Evolutionary conservation across 1,140 invertebrate species (phyloP).

Genomic region (Cataglyphis hispanica): DNA sequence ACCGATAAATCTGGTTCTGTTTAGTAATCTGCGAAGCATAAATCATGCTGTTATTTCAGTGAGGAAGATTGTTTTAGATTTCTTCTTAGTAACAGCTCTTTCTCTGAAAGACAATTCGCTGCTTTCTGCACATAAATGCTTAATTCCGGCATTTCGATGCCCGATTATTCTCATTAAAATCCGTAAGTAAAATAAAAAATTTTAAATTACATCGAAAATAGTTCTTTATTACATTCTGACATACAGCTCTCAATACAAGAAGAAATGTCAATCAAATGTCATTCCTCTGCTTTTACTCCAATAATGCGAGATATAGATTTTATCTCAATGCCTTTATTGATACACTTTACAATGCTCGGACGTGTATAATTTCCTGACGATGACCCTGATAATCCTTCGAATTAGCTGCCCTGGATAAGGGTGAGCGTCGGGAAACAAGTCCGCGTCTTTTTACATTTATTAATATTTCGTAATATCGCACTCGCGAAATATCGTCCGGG

Average conservation of each 20-base stretch:
- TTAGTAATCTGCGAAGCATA: background rate
- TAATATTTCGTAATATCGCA: conserved; percentile 19
- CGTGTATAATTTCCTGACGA: conserved; percentile 32
- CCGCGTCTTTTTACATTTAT: conserved; percentile 2
- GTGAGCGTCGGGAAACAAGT: conserved; percentile 34
- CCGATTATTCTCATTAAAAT: background rate
- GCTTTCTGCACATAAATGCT: background rate
- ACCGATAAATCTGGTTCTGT: conserved; percentile 16
- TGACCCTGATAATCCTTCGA: background rate
- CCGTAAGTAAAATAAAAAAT: too few relatives aligned
- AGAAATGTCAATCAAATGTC: background rate
- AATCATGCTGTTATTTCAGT: background rate
- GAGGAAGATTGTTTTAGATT: background rate
- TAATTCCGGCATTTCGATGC: background rate
- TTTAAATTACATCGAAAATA: background rate
- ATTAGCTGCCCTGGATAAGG: conserved; percentile 18
- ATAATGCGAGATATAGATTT: conserved; percentile 13
- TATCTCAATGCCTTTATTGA: conserved; percentile 65
- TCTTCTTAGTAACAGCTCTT: background rate
- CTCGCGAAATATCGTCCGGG: conserved; percentile 14
- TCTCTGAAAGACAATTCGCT: background rate
- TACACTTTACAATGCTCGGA: conserved; percentile 63
- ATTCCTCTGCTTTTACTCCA: background rate
- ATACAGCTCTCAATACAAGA: background rate
- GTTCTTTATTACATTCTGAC: background rate